Evolutionary conservation across 1,140 invertebrate genomes (phyloP).

Genomic region (Globodera rostochiensis): DNA sequence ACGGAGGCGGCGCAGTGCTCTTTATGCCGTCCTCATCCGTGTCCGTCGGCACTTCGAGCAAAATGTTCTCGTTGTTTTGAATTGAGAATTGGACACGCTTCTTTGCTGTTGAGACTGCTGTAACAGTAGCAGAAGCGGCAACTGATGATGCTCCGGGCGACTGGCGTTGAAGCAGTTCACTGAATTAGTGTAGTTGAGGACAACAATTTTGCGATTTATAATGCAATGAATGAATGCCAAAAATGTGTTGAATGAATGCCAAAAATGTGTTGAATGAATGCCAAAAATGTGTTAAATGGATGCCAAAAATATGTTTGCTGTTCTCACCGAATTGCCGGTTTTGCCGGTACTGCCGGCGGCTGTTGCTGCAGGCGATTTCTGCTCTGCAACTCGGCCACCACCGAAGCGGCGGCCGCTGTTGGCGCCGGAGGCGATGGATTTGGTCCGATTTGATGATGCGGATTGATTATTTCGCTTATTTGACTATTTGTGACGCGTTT

Average conservation of each 20-base stretch:
- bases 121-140: background rate
- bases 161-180: background rate
- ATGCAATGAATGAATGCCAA: background rate
- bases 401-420: background rate
- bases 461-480: too few species aligned
- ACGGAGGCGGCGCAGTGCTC: background rate
- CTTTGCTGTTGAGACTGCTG: constrained; percentile 6
- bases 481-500: background rate
- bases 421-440: background rate
- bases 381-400: constrained; percentile 2
- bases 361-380: background rate
- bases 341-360: constrained; percentile 5
- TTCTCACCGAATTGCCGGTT: background rate
- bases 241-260: background rate
- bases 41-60: background rate
- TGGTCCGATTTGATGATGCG: background rate
- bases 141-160: constrained; percentile 14
- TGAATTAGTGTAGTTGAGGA: background rate
- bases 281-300: background rate
- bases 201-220: background rate
- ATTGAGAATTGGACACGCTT: constrained; percentile 45
- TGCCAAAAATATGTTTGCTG: background rate
- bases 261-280: background rate
- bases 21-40: constrained; percentile 4
- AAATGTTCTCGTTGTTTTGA: constrained; percentile 34